Evolutionary conservation across 37 sponge, comb jelly and placozoan genomes (phyloP).

Genomic region (Hormiphora californensis): DNA sequence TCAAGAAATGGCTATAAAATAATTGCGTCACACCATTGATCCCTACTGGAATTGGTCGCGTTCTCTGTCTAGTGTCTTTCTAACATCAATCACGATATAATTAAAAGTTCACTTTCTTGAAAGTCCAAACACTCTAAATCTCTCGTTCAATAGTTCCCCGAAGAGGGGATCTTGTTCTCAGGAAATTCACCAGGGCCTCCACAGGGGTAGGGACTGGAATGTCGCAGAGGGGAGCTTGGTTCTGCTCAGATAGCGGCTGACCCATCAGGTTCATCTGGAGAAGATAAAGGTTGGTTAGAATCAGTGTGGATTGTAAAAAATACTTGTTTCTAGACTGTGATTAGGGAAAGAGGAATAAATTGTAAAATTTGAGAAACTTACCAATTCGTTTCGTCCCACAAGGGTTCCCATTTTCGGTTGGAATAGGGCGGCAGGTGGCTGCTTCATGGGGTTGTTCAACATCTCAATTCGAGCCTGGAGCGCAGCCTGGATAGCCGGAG

Average conservation of each 20-base stretch:
- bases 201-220: constrained; percentile 32
- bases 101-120: too few relatives aligned
- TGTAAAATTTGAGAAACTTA: background rate
- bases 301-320: background rate
- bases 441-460: constrained; percentile 48
- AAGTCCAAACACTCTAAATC: too few relatives aligned
- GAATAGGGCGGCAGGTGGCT: background rate
- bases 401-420: constrained; percentile 19
- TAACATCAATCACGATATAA: too few relatives aligned
- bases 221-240: constrained; percentile 33
- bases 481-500: constrained; percentile 48
- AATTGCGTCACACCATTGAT: too few relatives aligned
- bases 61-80: too few relatives aligned
- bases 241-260: constrained; percentile 41
- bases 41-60: too few relatives aligned
- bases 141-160: too few relatives aligned
- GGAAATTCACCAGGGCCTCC: constrained; percentile 55
- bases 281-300: background rate
- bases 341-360: too few relatives aligned
- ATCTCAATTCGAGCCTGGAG: constrained; percentile 31
- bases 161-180: too few relatives aligned
- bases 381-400: constrained; percentile 28
- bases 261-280: constrained; percentile 49
- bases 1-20: too few relatives aligned
- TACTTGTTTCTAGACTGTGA: too few relatives aligned